phyloP scores from a whole-genome alignment of 2,113 vertebrate genomes.

The Lethenteron camtschaticum region DNA sequence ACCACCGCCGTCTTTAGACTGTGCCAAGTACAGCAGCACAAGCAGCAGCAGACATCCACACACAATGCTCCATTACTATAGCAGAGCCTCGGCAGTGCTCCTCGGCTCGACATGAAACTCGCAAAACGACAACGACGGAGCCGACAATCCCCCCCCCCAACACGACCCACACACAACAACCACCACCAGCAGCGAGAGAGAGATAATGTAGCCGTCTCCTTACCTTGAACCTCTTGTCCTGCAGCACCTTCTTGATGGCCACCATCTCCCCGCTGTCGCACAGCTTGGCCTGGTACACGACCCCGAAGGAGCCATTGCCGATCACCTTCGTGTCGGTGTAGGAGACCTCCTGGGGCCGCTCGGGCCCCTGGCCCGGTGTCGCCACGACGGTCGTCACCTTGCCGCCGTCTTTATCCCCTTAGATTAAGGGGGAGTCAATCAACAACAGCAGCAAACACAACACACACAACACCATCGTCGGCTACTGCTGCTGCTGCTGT shows the following conservation, averaged over 20 bases:
- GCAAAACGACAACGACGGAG: no score
- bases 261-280: conserved; percentile 70
- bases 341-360: conserved; percentile 66
- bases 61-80: no score
- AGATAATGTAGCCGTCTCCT: no score
- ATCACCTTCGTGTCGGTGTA: conserved; percentile 84
- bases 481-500: no score
- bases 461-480: background rate
- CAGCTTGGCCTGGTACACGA: conserved; percentile 67
- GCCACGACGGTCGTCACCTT: conserved; percentile 76
- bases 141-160: no score
- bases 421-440: conserved; percentile 10
- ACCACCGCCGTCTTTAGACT: no score
- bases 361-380: conserved; percentile 59
- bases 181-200: no score
- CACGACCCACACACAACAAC: no score
- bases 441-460: conserved; percentile 13
- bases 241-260: conserved; percentile 78
- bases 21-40: no score
- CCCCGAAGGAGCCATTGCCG: conserved; percentile 74
- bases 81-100: no score
- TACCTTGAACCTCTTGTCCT: conserved; percentile 88
- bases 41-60: no score
- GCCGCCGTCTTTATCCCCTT: conserved; percentile 78
- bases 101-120: no score